Base-by-base conservation (phyloP, 2,888 invertebrate genomes). In the Aspidiotus destructor region DNA sequence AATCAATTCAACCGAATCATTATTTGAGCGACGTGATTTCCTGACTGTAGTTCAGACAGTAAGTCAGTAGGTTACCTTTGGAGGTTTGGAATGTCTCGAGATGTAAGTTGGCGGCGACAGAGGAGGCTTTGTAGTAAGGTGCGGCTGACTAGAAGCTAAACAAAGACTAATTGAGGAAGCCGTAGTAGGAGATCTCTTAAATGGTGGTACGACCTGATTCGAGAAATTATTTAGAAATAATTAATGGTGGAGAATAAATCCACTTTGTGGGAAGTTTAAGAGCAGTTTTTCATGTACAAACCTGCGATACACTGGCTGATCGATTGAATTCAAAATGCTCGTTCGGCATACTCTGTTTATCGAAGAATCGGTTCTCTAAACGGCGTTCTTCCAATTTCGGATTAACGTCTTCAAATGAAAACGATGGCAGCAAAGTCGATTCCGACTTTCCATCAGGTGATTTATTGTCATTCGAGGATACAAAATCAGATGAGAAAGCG, bases 41-140 rank as follows among this genome's bases (percentile, higher is more conserved):
- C 28, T 28, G 28, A 28, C 28, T 28, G 28, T n/a, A n/a, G n/a
- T n/a, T n/a, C n/a, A n/a, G n/a, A n/a, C n/a, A n/a, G n/a, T n/a
- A 48, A 48, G n/a, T 48, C 48, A 6, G n/a, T 48, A 3, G 1
- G 5, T 67, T 16, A 67, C 67, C 28, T 58, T 67, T 2, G 16
- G 28, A 40, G 58, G 67, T 40, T 63, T 63, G 7, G 54, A 54
- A 54, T 52, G 54, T 15, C 63, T 52, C 1, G 54, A 52, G 1
- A 57, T 41, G 42, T 67, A 48, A n/a, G 48, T 71, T 15, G 84
- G 83, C 1, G 85, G 85, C 41, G 85, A 84, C 70, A 85, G 82
- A 0, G 86, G 85, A 28, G 85, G 85, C 75, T 86, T 86, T 9
- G 79, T 74, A 40, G 77, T 76, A 16, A 82, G 64, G 62, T 70